Evolutionary conservation across 2,888 invertebrate species (phyloP).

Genomic region (Clanis bilineata): DNA sequence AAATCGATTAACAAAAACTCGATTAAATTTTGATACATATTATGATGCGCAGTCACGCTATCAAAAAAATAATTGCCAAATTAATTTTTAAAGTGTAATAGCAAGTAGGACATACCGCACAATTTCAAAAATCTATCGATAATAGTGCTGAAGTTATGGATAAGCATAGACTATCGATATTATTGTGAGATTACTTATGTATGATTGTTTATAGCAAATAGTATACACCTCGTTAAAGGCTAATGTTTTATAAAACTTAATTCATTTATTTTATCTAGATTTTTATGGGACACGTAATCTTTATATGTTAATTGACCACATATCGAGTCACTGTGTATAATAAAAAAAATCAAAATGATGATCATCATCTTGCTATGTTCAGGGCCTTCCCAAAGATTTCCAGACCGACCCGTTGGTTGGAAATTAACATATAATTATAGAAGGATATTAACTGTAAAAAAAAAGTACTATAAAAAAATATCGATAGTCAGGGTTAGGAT

Average conservation of each 20-base stretch:
- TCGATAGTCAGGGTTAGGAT: neutral
- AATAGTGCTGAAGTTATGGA: neutral
- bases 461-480: neutral
- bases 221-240: too few relatives aligned
- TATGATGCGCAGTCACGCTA: neutral
- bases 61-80: neutral
- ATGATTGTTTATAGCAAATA: neutral
- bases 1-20: neutral
- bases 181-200: neutral
- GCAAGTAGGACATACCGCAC: neutral
- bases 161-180: neutral
- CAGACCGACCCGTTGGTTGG: too few relatives aligned
- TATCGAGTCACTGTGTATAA: too few relatives aligned
- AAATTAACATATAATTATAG: too few relatives aligned
- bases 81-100: slow-evolving; percentile 1
- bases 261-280: too few relatives aligned
- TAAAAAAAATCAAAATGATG: too few relatives aligned
- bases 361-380: too few relatives aligned
- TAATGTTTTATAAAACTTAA: neutral
- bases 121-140: slow-evolving; percentile 5
- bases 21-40: neutral
- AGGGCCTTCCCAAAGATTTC: too few relatives aligned
- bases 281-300: too few relatives aligned
- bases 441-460: too few relatives aligned
- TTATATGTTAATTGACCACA: too few relatives aligned